These are phyloP conservation scores for Acrocephalus kingi DNA, from an alignment of 2,113 vertebrate genomes.

Conservation along the genomic window DNA sequence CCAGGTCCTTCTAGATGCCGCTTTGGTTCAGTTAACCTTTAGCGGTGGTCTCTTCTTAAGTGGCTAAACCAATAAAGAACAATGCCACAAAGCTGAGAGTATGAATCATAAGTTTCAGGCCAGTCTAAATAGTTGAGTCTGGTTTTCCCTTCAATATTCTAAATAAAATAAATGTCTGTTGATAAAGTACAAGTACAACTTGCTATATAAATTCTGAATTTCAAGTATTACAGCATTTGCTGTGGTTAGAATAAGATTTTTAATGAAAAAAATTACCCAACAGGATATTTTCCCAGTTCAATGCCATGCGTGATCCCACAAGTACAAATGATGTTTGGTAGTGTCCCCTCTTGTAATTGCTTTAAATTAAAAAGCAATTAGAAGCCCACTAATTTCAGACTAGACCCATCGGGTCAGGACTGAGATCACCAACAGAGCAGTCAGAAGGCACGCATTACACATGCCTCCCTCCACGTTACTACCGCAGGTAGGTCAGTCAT, in stretches of 20 bases:
- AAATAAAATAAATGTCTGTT: neutral
- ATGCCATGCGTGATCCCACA: neutral
- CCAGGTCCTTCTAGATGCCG: constrained; percentile 3
- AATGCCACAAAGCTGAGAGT: neutral
- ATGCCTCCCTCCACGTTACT: constrained; percentile 10
- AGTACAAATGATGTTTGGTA: constrained; percentile 49
- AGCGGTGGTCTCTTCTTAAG: constrained; percentile 22
- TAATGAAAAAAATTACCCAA: neutral
- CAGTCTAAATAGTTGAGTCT: neutral
- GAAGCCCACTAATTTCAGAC: constrained; percentile 59
- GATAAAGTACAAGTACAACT: neutral
- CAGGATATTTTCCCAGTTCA: neutral
- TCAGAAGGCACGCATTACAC: constrained; percentile 8
- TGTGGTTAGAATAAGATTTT: neutral
- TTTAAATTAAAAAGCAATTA: constrained; percentile 74
- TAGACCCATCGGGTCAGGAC: constrained; percentile 55
- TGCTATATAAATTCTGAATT: neutral
- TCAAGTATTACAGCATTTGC: neutral
- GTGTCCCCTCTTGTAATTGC: constrained; percentile 56
- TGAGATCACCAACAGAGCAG: constrained; percentile 26
- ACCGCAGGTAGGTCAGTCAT: constrained; percentile 22
- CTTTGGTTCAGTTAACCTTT: constrained; percentile 56
- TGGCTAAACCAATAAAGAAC: constrained; percentile 46
- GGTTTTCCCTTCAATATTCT: neutral
- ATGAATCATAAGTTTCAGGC: constrained; percentile 35